Evolutionary conservation across 2,888 invertebrate species (phyloP), one percentile per base, ranked within the genome.

Genomic region (Cremastinae sp.): DNA sequence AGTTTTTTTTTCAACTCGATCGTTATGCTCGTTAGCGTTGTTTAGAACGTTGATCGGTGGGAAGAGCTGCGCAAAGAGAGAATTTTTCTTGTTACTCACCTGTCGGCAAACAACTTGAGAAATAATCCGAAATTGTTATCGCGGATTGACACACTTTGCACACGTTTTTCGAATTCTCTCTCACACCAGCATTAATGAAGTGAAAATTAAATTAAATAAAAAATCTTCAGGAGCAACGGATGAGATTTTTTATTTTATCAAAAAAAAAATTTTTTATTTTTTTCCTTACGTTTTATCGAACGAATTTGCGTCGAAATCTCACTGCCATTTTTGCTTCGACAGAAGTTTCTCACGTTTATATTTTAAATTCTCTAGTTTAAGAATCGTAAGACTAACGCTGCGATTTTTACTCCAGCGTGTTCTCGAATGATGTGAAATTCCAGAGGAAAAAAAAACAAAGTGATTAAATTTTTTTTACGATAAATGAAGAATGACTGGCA

Each of bases 241-340:
- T 28, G 5, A 28, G 28, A 28, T 28, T 28, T 28, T 28, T 28
- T 28, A 28, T 5, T 28, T 3, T 5, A 28, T 28, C 28, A 28
- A 2, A 28, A 28, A 28, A 28, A 3, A 3, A 3, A 28, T 28
- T 28, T 39, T 16, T 37, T 10, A 22, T 39, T 56, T 56, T 37
- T 62, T 8, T 51, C 20, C 18, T 3, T 35, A 39, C 5, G 41
- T 51, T 61, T 14, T 1, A 41, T 64, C 39, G 18, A 10, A 12
- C 35, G 37, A 51, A 65, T 49, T 53, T 18, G 51, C 14, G 43
- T 43, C 51, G 45, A 9, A 22, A 59, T 55, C 55, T 47, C 74
- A 74, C 68, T 75, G 74, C 74, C 74, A 74, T 51, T 74, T 56
- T 47, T 65, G 47, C 61, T 62, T 49, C 62, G 4, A n/a, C 28